Percentiles rank a stretch among this genome's conserved stretches.
phyloP scores from a whole-genome alignment of 2,797 vertebrate genomes.

The Dermochelys coriacea region DNA sequence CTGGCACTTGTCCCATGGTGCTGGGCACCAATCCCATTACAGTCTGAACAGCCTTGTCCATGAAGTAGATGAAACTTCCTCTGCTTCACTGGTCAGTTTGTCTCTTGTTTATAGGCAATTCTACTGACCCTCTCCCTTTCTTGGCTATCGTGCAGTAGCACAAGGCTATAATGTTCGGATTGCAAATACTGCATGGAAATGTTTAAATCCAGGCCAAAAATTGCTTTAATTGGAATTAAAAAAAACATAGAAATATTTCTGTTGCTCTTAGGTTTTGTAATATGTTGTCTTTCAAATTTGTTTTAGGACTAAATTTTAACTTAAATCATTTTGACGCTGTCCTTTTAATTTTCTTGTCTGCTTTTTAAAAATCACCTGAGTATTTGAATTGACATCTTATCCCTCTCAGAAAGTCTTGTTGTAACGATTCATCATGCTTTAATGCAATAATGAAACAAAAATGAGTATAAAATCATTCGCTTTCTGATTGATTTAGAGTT shows the following conservation, averaged over 20 bases:
- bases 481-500: constrained; percentile 33
- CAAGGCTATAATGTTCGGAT: constrained; percentile 8
- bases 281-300: background rate
- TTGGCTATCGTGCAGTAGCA: background rate
- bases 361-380: constrained; percentile 27
- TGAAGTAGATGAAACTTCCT: constrained; percentile 22
- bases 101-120: background rate
- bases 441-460: constrained; percentile 50
- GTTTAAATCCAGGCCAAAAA: background rate
- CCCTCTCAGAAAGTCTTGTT: constrained; percentile 33
- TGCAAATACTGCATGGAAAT: background rate
- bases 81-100: constrained; percentile 25
- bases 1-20: background rate
- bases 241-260: background rate
- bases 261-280: background rate
- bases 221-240: background rate
- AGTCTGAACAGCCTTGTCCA: background rate
- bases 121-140: background rate
- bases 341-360: constrained; percentile 23
- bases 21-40: constrained; percentile 21
- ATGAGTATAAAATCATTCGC: constrained; percentile 45
- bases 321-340: constrained; percentile 10
- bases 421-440: constrained; percentile 52
- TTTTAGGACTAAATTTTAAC: constrained; percentile 24
- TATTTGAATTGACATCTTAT: constrained; percentile 19